phyloP scores from a whole-genome alignment of 1,140 invertebrate genomes.

The Philaenus spumarius region DNA sequence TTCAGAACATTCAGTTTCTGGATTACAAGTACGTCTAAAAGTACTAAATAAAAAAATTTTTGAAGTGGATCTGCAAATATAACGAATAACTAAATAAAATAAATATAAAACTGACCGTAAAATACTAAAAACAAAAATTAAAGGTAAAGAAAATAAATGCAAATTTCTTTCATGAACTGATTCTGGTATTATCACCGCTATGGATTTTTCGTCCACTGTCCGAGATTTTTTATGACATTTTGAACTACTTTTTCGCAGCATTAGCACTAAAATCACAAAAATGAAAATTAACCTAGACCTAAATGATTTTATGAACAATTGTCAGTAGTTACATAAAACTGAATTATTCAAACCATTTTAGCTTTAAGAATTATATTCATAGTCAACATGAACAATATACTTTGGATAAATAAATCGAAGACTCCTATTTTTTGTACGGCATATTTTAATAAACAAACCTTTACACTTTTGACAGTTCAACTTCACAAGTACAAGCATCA shows the following conservation, averaged over 20 bases:
- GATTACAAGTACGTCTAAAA: constrained; percentile 47
- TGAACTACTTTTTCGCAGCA: constrained; percentile 25
- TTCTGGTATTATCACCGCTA: constrained; percentile 39
- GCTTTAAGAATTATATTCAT: no score
- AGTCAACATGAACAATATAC: no score
- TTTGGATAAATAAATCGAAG: no score
- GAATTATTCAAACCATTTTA: no score
- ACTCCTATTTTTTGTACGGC: no score
- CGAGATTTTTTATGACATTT: constrained; percentile 33
- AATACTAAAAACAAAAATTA: constrained; percentile 77
- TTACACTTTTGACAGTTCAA: no score
- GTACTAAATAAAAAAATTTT: constrained; percentile 55
- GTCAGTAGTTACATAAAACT: no score
- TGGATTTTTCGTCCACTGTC: constrained; percentile 28
- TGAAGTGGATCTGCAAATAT: constrained; percentile 69
- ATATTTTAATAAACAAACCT: no score
- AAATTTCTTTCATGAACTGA: constrained; percentile 80
- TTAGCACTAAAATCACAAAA: background rate
- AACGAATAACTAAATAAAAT: constrained; percentile 76
- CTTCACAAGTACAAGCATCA: no score
- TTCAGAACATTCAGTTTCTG: constrained; percentile 35
- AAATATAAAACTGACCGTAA: constrained; percentile 72
- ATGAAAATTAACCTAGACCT: no score
- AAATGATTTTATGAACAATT: no score
- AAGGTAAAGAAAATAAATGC: constrained; percentile 75